phyloP scores from a whole-genome alignment of 1,140 invertebrate species.

The Macrocentrus cingulum region DNA sequence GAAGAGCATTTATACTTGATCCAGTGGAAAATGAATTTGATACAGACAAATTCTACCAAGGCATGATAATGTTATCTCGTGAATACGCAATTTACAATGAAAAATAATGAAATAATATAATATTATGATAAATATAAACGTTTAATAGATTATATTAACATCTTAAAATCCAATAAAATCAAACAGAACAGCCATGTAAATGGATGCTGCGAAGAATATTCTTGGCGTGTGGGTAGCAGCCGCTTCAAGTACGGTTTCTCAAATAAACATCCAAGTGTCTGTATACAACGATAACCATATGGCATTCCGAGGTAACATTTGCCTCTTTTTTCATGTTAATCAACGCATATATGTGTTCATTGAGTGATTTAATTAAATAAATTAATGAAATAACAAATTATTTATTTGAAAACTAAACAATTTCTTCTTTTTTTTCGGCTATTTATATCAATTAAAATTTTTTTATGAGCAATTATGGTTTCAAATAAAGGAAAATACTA shows the following conservation, averaged over 20 bases:
- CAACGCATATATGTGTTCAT: too few relatives aligned
- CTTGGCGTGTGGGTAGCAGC: constrained; percentile 46
- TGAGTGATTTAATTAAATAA: not conserved
- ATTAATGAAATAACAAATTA: not conserved
- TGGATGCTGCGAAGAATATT: constrained; percentile 41
- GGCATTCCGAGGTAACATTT: constrained; percentile 43
- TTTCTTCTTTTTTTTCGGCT: too few relatives aligned
- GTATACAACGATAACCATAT: constrained; percentile 56
- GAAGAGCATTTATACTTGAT: constrained; percentile 34
- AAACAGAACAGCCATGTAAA: constrained; percentile 41
- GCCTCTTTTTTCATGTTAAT: not conserved
- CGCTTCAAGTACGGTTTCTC: constrained; percentile 47
- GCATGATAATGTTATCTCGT: constrained; percentile 50
- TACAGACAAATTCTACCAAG: constrained; percentile 44
- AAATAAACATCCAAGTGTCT: constrained; percentile 55
- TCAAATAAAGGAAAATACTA: too few relatives aligned
- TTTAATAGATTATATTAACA: constrained; percentile 30
- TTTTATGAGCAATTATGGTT: too few relatives aligned
- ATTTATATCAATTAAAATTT: too few relatives aligned
- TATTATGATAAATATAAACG: not conserved
- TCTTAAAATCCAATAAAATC: constrained; percentile 58
- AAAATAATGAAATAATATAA: constrained; percentile 6
- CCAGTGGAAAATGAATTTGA: constrained; percentile 39
- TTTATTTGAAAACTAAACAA: constrained; percentile 7
- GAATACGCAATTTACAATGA: constrained; percentile 39